A percentile compares a stretch with the other conserved stretches of the same genome.
These are phyloP conservation scores for Hermatobates lingyangjiaoensis DNA, from an alignment of 1,140 invertebrate genomes.

Conservation along the genomic window DNA sequence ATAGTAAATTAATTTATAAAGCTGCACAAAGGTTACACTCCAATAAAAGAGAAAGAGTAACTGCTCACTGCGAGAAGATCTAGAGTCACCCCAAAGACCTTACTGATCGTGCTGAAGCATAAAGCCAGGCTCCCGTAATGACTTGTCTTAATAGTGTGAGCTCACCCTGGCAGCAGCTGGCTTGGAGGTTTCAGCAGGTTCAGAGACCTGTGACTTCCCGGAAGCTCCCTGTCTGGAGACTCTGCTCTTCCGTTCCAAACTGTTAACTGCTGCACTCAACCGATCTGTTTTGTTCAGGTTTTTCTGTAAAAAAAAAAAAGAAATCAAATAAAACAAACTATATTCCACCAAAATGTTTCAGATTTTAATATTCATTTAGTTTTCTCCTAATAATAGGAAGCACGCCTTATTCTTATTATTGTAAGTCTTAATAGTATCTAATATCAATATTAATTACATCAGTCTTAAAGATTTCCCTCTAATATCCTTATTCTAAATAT, in stretches of 20 bases:
- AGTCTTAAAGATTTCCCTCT: not conserved
- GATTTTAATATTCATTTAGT: not conserved
- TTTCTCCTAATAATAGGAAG: not conserved
- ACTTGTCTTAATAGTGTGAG: not conserved
- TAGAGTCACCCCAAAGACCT: too few species aligned
- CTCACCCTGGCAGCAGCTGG: not conserved
- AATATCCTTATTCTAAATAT: not conserved
- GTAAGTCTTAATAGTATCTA: not conserved
- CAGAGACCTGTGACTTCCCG: not conserved
- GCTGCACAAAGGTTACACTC: too few species aligned
- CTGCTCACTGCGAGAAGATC: too few species aligned
- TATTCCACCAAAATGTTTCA: not conserved
- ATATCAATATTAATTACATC: not conserved
- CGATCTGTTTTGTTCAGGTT: not conserved
- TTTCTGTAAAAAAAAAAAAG: not conserved
- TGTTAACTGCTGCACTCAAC: not conserved
- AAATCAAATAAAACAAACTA: not conserved
- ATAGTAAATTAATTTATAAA: too few species aligned
- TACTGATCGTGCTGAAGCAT: too few species aligned
- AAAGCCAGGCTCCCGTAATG: too few species aligned
- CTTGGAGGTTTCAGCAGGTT: not conserved
- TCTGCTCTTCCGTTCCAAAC: not conserved
- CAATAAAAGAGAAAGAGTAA: too few species aligned
- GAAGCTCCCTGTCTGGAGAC: not conserved
- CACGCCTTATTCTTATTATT: too few species aligned